phyloP scores from a whole-genome alignment of 1,140 invertebrate genomes.

The Cydia amplana region DNA sequence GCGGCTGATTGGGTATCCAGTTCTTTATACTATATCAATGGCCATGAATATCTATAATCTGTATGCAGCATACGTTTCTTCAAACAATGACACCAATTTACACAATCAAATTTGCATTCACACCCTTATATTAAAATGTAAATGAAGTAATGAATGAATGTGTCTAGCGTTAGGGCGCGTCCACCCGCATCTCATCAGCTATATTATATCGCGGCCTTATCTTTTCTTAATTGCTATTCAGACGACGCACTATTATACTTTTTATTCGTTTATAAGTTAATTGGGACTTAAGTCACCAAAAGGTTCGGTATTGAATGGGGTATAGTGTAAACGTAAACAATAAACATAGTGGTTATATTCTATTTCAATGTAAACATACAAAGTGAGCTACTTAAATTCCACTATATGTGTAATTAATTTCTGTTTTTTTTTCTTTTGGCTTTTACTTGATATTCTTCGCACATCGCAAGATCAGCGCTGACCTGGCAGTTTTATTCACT shows the following conservation, averaged over 20 bases:
- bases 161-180: not conserved
- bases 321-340: too few species aligned
- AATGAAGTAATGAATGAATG: slow-evolving; percentile 2
- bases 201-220: not conserved
- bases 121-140: slow-evolving; percentile 7
- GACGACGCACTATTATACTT: not conserved
- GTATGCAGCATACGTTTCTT: not conserved
- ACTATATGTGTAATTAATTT: too few species aligned
- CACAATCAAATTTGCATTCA: slow-evolving; percentile 1
- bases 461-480: too few species aligned
- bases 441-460: too few species aligned
- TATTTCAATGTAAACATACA: too few species aligned
- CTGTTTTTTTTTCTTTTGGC: too few species aligned
- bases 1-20: too few species aligned
- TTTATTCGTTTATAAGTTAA: slow-evolving; percentile 10
- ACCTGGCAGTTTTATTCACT: too few species aligned
- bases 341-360: too few species aligned
- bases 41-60: not conserved
- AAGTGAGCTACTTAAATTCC: too few species aligned
- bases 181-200: slow-evolving; percentile 11
- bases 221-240: not conserved
- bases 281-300: not conserved
- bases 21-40: too few species aligned
- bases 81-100: not conserved
- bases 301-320: not conserved